Base-by-base conservation (phyloP, 1,140 invertebrate species). In the Coelopa frigida region DNA sequence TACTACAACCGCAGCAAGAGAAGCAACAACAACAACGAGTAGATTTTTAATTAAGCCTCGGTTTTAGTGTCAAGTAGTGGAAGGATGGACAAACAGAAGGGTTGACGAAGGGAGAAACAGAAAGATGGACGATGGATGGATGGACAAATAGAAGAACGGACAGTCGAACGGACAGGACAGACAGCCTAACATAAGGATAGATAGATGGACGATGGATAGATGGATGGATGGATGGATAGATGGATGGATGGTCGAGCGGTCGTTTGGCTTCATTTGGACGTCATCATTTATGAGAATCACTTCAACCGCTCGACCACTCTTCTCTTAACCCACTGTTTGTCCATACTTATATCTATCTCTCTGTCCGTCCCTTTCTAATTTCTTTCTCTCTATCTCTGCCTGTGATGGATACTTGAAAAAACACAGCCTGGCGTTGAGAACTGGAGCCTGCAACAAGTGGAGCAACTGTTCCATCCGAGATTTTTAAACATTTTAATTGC, bases 401-500 rank as follows among this genome's bases (percentile, higher is more conserved):
- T 1, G n/a, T 36, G 27, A 24, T 44, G 8, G 26, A 26, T 32
- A 54, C 61, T 43, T 66, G 61, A 61, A 58, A n/a, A n/a, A n/a
- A n/a, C n/a, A n/a, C 27, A 50, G 43, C 38, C 32, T 1, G n/a
- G 37, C 29, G 31, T 44, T 7, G 26, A 26, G 24, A 54, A 65
- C 42, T 66, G 61, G 62, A 58, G 39, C 50, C 50, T 49, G 59
- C 62, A 66, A 66, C 62, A 67, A 67, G 63, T 67, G 55, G 55
- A 51, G 33, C 53, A 58, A 8, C 42, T 67, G 49, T 59, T 55
- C 51, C 33, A 48, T 18, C 58, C 53, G 45, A 53, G 56, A 32
- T 58, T 63, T 58, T 47, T 67, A 54, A 66, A 63, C 63, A 61
- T 67, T 53, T 58, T 67, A 63, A 67, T 67, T 63, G 55, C 60